Conservation (phyloP, 2,797 vertebrate genomes). For the Takifugu ocellatus region DNA sequence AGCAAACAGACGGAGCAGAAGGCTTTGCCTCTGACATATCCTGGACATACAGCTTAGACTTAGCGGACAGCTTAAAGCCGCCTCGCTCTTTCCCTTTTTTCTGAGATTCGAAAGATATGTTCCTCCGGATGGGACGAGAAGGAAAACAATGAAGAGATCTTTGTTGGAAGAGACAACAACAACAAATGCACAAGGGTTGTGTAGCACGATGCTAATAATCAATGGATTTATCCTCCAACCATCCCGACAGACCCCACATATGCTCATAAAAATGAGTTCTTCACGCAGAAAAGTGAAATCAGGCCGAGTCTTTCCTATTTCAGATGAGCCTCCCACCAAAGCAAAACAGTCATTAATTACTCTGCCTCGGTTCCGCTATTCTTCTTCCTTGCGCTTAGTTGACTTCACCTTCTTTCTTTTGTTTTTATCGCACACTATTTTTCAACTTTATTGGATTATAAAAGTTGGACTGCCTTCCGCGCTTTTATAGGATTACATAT, state of each 20-base stretch:
- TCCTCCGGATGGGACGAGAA: constrained; percentile 8
- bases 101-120: neutral
- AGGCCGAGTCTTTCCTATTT: constrained; percentile 47
- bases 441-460: constrained; percentile 39
- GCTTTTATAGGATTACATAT: constrained; percentile 27
- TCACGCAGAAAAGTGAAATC: constrained; percentile 29
- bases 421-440: constrained; percentile 26
- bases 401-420: constrained; percentile 31
- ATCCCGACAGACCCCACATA: constrained; percentile 43
- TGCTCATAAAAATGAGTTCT: constrained; percentile 38
- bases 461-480: constrained; percentile 25
- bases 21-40: constrained; percentile 48
- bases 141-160: constrained; percentile 10
- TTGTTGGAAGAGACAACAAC: too few species aligned
- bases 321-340: constrained; percentile 32
- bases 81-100: neutral
- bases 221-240: constrained; percentile 9
- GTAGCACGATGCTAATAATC: constrained; percentile 1
- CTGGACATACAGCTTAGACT: constrained; percentile 58
- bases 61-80: constrained; percentile 51
- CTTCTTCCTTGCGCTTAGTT: constrained; percentile 42
- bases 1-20: constrained; percentile 45
- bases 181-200: neutral
- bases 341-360: constrained; percentile 41
- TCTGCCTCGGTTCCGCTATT: constrained; percentile 43